phyloP scores from a whole-genome alignment of 2,797 vertebrate genomes.

The Diceros bicornis region DNA sequence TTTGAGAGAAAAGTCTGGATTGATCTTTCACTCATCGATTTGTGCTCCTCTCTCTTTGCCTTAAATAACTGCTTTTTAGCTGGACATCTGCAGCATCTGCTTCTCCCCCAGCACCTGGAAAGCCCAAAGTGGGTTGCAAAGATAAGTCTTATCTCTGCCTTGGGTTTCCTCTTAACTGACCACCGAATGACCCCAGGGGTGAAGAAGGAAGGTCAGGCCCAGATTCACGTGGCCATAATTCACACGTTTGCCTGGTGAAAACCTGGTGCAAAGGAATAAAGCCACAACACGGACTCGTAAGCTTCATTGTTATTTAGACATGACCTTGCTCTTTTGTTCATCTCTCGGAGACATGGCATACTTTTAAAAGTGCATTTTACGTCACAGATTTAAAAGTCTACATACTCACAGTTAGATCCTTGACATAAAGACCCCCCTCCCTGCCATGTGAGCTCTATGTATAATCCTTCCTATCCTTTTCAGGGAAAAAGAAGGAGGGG shows the following conservation, averaged over 20 bases:
- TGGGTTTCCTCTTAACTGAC: neutral
- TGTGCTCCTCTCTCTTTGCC: neutral
- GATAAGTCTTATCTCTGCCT: neutral
- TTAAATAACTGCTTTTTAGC: neutral
- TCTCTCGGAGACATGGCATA: slow-evolving; percentile 34
- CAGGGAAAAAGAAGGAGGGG: neutral
- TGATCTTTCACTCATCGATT: rapidly evolving
- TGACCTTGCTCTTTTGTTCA: neutral
- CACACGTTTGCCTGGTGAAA: slow-evolving; percentile 26
- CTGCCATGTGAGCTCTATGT: neutral
- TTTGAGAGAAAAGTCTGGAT: neutral
- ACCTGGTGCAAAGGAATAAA: slow-evolving; percentile 49
- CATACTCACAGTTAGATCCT: neutral
- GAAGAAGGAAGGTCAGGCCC: neutral
- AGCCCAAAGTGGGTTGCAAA: rapidly evolving
- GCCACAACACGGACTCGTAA: neutral
- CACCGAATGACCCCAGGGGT: neutral
- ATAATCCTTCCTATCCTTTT: slow-evolving; percentile 23
- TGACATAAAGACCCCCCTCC: neutral
- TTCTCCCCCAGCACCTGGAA: neutral
- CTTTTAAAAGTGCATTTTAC: neutral
- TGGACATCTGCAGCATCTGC: neutral
- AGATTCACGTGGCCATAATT: neutral
- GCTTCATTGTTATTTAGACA: neutral
- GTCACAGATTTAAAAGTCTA: neutral